phyloP scores from a whole-genome alignment of 2,888 invertebrate species.

The Colletes collaris region DNA sequence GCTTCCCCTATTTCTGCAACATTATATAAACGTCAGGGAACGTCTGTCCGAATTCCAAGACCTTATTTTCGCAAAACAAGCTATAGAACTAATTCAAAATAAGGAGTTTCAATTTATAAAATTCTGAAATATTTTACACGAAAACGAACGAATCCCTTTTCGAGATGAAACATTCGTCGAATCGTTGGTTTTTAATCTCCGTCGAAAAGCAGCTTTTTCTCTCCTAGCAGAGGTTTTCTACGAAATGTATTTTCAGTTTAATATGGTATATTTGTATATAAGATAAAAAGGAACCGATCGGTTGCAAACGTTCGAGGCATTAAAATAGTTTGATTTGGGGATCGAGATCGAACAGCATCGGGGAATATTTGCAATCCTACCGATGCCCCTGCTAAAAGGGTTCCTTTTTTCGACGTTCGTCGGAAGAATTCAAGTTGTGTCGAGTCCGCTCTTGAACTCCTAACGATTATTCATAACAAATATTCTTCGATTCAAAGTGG shows the following conservation, averaged over 20 bases:
- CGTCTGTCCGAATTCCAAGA: neutral
- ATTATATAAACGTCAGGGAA: neutral
- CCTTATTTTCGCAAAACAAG: too few species aligned
- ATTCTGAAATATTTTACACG: neutral
- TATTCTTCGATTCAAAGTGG: slow-evolving; percentile 19
- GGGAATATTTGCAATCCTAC: too few species aligned
- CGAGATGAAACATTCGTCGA: neutral
- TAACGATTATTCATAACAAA: slow-evolving; percentile 66
- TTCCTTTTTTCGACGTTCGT: neutral
- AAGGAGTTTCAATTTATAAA: neutral
- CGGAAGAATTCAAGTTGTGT: slow-evolving; percentile 35
- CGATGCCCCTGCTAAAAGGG: too few species aligned
- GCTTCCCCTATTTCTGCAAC: neutral
- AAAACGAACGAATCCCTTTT: neutral
- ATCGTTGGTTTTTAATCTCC: neutral
- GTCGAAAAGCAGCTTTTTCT: too few species aligned
- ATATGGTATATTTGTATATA: too few species aligned
- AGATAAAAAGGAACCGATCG: too few species aligned
- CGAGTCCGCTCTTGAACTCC: slow-evolving; percentile 56
- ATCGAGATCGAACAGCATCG: too few species aligned
- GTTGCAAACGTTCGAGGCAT: too few species aligned
- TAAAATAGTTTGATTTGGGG: too few species aligned
- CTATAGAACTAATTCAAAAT: too few species aligned
- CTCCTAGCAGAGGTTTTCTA: too few species aligned
- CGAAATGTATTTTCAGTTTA: too few species aligned